Conservation (phyloP, 2,888 invertebrate species). For the Euzetes globulus region DNA sequence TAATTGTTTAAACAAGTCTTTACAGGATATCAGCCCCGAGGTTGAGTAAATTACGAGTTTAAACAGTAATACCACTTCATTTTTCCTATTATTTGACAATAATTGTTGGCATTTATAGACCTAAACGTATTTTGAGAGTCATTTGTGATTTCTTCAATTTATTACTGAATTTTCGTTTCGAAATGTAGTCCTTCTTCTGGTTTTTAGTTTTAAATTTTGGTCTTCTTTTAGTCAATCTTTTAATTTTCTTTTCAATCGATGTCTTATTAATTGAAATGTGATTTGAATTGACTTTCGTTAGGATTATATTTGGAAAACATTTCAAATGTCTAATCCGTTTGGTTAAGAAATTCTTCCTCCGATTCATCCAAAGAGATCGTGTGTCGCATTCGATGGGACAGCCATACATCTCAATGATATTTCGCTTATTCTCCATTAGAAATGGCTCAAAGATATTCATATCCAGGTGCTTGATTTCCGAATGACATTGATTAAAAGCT, state of each 20-base stretch:
- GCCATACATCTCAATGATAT: slow-evolving; percentile 32
- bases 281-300: neutral
- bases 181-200: neutral
- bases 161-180: neutral
- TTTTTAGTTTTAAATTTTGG: neutral
- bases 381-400: slow-evolving; percentile 34
- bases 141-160: neutral
- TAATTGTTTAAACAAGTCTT: too few relatives aligned
- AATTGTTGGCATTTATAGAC: neutral
- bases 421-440: slow-evolving; percentile 12
- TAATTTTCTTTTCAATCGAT: neutral
- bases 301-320: slow-evolving; percentile 1
- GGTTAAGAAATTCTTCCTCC: neutral
- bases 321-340: slow-evolving; percentile 3
- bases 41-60: too few relatives aligned
- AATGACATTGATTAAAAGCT: slow-evolving; percentile 27
- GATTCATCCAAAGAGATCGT: slow-evolving; percentile 18
- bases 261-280: neutral
- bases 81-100: neutral
- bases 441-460: slow-evolving; percentile 30
- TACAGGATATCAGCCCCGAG: too few relatives aligned
- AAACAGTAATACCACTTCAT: too few relatives aligned
- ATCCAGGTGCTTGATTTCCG: neutral
- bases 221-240: neutral
- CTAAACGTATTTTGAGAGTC: slow-evolving; percentile 14